These are phyloP conservation scores for Limnephilus rhombicus DNA, from an alignment of 2,888 invertebrate species.

Conservation along the genomic window DNA sequence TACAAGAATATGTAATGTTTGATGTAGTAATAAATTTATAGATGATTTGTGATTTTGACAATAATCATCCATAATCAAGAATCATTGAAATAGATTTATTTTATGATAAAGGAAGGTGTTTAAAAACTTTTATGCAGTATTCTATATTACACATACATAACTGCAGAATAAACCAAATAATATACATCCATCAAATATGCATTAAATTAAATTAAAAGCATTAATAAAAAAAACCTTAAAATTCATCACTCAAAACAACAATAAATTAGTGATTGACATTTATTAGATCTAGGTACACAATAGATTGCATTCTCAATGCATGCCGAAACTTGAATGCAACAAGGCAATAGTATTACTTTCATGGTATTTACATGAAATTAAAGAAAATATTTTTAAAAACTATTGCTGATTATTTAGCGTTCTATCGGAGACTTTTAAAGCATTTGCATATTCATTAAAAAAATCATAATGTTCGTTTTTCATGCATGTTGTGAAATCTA, in stretches of 20 bases:
- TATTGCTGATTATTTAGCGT: constrained; percentile 47
- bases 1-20: neutral
- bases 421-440: constrained; percentile 58
- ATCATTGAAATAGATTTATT: neutral
- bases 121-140: constrained; percentile 12
- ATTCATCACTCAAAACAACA: constrained; percentile 56
- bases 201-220: constrained; percentile 42
- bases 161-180: constrained; percentile 35
- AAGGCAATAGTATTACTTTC: constrained; percentile 35
- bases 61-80: neutral
- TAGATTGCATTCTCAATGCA: constrained; percentile 56
- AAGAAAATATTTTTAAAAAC: constrained; percentile 29
- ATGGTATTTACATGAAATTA: constrained; percentile 54
- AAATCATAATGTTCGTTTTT: constrained; percentile 27
- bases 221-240: constrained; percentile 38
- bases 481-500: constrained; percentile 36
- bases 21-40: neutral
- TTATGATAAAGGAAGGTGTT: neutral
- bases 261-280: constrained; percentile 51
- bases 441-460: constrained; percentile 44
- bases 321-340: constrained; percentile 57
- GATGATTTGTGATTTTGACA: neutral
- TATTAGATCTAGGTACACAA: constrained; percentile 39
- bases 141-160: constrained; percentile 28
- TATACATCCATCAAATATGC: constrained; percentile 33